A percentile compares a stretch with the other conserved stretches of the same genome.
Conservation (phyloP, 1,140 invertebrate genomes). For the Heliconius congener region DNA sequence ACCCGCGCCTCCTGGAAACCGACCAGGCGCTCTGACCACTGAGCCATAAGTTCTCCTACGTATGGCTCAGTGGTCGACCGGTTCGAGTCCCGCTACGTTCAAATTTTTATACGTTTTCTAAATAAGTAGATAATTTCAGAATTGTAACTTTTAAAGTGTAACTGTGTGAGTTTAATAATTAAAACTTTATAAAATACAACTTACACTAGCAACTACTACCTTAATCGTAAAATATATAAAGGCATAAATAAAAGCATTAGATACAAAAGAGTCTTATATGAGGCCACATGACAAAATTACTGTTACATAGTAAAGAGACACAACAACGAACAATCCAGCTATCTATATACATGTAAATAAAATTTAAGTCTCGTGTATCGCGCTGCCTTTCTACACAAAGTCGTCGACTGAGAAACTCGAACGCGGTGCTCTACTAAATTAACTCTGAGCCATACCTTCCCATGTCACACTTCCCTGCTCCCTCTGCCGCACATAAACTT, state of each 20-base stretch:
- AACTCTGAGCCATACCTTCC: slow-evolving; percentile 54
- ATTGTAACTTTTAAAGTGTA: too few relatives aligned
- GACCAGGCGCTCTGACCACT: too few relatives aligned
- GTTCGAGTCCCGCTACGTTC: too few relatives aligned
- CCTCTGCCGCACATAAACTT: slow-evolving; percentile 38
- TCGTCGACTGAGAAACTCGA: slow-evolving; percentile 61
- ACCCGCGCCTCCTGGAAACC: too few relatives aligned
- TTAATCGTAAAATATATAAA: background rate
- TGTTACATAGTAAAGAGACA: background rate
- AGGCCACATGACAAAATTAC: background rate
- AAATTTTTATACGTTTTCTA: too few relatives aligned
- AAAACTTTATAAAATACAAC: background rate
- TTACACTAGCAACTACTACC: background rate
- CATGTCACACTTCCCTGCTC: slow-evolving; percentile 57
- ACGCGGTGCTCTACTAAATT: slow-evolving; percentile 74
- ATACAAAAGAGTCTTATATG: background rate
- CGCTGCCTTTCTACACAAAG: slow-evolving; percentile 43
- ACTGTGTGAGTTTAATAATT: too few relatives aligned
- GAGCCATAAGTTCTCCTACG: too few relatives aligned
- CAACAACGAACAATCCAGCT: background rate
- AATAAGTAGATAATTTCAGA: too few relatives aligned
- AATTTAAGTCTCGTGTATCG: slow-evolving; percentile 15
- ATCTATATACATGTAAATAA: slow-evolving; percentile 9
- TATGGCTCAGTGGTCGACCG: too few relatives aligned
- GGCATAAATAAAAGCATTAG: background rate